These are phyloP conservation scores for Acanthosepion lycidas DNA, from an alignment of 2,888 invertebrate genomes.

Conservation along the genomic window DNA sequence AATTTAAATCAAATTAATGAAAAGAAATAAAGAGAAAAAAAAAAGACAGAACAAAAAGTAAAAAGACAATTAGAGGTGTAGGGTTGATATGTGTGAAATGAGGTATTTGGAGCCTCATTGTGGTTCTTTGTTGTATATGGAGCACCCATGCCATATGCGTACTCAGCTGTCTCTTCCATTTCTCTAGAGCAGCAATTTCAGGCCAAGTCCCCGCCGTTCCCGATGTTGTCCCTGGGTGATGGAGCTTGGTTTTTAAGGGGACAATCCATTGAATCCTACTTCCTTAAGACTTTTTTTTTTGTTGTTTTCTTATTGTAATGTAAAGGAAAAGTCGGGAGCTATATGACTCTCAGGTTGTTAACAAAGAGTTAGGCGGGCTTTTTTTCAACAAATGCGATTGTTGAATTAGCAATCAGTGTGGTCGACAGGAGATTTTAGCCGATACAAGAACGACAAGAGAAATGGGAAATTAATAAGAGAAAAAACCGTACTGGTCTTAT, in stretches of 20 bases:
- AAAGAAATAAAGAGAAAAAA: not conserved
- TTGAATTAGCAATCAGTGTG: not conserved
- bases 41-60: not conserved
- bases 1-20: not conserved
- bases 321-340: not conserved
- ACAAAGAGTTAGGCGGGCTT: not conserved
- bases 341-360: not conserved
- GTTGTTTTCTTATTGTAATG: constrained; percentile 11
- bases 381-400: not conserved
- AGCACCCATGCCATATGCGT: not conserved
- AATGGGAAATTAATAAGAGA: not conserved
- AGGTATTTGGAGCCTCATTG: not conserved
- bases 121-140: not conserved
- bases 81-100: not conserved
- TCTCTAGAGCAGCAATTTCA: not conserved
- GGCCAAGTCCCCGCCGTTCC: not conserved
- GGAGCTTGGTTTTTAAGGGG: not conserved
- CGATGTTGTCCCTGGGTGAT: not conserved
- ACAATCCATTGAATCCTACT: not conserved
- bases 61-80: not conserved
- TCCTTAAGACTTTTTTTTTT: not conserved
- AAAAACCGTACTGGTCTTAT: not conserved
- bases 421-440: not conserved
- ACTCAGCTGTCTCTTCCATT: not conserved
- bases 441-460: not conserved